Conservation (phyloP, 1,140 invertebrate species). For the Nixonia krombeini region DNA sequence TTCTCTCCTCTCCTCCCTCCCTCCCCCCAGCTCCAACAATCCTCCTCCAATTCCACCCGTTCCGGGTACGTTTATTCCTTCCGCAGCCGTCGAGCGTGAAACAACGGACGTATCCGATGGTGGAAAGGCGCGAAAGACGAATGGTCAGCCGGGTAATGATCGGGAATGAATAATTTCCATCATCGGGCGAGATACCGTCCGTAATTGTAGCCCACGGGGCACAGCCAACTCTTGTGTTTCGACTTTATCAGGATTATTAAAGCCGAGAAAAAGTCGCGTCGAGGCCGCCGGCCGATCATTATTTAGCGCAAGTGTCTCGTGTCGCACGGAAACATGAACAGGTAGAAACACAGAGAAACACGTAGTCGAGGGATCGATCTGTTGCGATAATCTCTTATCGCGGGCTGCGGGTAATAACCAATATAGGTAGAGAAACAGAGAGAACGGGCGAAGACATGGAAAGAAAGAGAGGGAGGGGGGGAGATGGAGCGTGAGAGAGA, state of each 20-base stretch:
- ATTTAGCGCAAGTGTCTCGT: slow-evolving; percentile 18
- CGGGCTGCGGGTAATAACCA: slow-evolving; percentile 24
- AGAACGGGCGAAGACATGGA: background rate
- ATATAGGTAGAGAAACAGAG: slow-evolving; percentile 1
- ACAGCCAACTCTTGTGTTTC: too few relatives aligned
- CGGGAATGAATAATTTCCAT: too few relatives aligned
- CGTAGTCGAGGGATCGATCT: slow-evolving; percentile 29
- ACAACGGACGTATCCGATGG: too few relatives aligned
- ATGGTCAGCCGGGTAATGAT: too few relatives aligned
- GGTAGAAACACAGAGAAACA: background rate
- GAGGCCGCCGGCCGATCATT: background rate
- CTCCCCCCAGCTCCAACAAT: background rate
- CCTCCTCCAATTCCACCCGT: slow-evolving; percentile 9
- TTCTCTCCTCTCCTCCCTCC: slow-evolving; percentile 6
- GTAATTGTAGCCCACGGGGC: too few relatives aligned
- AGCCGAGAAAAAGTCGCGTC: too few relatives aligned
- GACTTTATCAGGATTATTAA: too few relatives aligned
- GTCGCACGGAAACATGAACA: slow-evolving; percentile 22
- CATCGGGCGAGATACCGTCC: too few relatives aligned
- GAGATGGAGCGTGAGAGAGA: background rate
- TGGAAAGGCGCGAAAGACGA: too few relatives aligned
- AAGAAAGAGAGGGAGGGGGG: background rate
- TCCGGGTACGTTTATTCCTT: background rate
- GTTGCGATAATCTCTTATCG: slow-evolving; percentile 44
- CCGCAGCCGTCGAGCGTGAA: too few relatives aligned